Evolutionary conservation across 92 coral and sea anemone species (phyloP).

Genomic region (Porites divaricata): DNA sequence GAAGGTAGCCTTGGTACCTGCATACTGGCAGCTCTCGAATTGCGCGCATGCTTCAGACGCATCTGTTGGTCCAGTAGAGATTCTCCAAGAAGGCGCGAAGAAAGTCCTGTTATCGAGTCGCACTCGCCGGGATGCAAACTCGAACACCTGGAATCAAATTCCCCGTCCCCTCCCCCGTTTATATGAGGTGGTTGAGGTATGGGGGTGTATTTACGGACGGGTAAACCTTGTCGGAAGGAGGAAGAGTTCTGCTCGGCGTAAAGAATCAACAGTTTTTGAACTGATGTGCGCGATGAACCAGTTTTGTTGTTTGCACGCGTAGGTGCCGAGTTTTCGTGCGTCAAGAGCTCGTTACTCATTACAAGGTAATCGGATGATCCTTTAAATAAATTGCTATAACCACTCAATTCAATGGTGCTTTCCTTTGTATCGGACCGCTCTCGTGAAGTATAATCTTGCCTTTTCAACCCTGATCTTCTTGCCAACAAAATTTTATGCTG

Average conservation of each 20-base stretch:
- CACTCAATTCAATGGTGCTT: background rate
- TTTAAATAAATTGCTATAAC: background rate
- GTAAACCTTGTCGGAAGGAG: conserved; percentile 76
- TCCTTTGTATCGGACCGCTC: background rate
- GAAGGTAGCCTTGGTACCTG: conserved; percentile 70
- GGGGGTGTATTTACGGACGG: conserved; percentile 46
- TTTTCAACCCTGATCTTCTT: conserved; percentile 5
- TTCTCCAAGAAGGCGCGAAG: conserved; percentile 37
- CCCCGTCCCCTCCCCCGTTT: conserved; percentile 1
- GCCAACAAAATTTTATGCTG: background rate
- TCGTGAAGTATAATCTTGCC: background rate
- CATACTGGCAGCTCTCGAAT: conserved; percentile 76
- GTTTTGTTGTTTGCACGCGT: background rate
- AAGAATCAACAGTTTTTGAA: conserved; percentile 66
- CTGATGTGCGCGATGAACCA: conserved; percentile 46
- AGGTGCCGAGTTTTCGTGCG: background rate
- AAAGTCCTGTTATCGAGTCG: conserved; percentile 16
- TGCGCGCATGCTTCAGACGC: conserved; percentile 65
- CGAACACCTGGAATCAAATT: conserved; percentile 1
- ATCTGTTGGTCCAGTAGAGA: conserved; percentile 67
- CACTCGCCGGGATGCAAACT: conserved; percentile 19
- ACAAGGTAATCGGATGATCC: background rate
- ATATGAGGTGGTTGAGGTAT: conserved; percentile 54
- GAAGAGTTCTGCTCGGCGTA: conserved; percentile 74
- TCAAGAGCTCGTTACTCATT: background rate